Base-by-base conservation (phyloP, 2,888 invertebrate species). In the Andrena chrysosceles region DNA sequence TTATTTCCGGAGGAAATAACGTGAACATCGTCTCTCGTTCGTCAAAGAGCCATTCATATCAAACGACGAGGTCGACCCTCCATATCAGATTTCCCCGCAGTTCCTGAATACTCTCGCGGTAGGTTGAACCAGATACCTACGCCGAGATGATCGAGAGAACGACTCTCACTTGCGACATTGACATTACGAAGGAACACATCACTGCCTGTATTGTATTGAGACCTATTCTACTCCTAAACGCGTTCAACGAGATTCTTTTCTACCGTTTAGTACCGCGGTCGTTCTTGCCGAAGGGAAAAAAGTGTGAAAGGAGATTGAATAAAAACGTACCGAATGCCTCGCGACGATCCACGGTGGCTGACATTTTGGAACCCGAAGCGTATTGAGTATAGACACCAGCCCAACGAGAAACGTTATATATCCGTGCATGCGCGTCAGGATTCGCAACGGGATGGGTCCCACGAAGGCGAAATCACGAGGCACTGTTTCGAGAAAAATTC, bases 311-410 rank as follows among this genome's bases (percentile, higher is more conserved):
- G n/a, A n/a, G 8, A 1, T 2, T 1, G 48, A 59, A n/a, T 16
- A 33, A 6, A 76, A 64, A 33, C 67, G 83, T 63, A 73, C 75
- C 76, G 68, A 70, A 73, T 66, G 70, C 75, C 79, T 86, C 81
- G 81, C 62, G 83, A 86, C 86, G 88, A 88, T 86, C 88, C 81
- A 73, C 77, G 78, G 72, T 56, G 69, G 72, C 20, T 1, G 33
- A 68, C 29, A 81, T 76, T 79, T 77, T 77, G 80, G 84, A 84
- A 83, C 31, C 52, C 79, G 56, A 83, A 81, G 71, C 81, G 88
- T 84, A 83, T 88, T 88, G 88, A 88, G 88, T 88, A 85, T 88
- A 84, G 74, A 88, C 88, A 88, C 88, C 78, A 82, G 72, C 66
- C 56, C 73, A 73, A 85, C 73, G 70, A 85, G 67, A 76, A 63